These are phyloP conservation scores for Pantherophis alleghaniensis DNA, from an alignment of 2,797 vertebrate species.

Conservation along the genomic window DNA sequence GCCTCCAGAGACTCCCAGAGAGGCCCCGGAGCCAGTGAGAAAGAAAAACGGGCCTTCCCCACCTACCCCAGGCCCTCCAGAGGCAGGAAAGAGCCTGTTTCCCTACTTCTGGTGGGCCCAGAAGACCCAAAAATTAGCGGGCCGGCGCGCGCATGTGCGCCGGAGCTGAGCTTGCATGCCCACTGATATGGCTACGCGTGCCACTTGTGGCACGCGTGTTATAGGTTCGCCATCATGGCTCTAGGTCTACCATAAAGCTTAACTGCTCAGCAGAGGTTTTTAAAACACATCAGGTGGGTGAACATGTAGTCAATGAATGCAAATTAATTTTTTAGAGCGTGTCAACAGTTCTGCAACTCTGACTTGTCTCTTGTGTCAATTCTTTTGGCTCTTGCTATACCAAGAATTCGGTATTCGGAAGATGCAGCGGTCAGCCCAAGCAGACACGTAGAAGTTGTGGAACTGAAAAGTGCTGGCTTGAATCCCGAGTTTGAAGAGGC, in stretches of 20 bases:
- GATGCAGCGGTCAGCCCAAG: conserved; percentile 35
- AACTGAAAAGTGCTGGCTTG: conserved; percentile 55
- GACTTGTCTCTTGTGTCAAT: conserved; percentile 53
- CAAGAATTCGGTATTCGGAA: conserved; percentile 53
- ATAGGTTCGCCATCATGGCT: no score
- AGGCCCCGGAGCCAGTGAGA: no score
- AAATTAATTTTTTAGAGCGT: conserved; percentile 54
- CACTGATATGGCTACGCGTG: no score
- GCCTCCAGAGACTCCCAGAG: no score
- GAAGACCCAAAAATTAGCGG: no score
- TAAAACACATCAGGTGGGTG: conserved; percentile 49
- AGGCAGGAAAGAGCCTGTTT: no score
- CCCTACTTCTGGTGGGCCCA: no score
- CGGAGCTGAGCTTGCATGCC: no score
- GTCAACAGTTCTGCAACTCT: conserved; percentile 46
- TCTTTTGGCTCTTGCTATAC: conserved; percentile 61
- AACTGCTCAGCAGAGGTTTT: conserved; percentile 27
- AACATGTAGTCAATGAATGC: conserved; percentile 48
- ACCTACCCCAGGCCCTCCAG: no score
- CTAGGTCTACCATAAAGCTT: background rate
- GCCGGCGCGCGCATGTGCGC: no score
- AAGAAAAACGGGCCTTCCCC: no score
- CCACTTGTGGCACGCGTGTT: no score
- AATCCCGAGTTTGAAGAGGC: conserved; percentile 57
- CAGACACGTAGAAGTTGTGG: conserved; percentile 59